Conservation (phyloP, 2,113 vertebrate species). For the Athene noctua region DNA sequence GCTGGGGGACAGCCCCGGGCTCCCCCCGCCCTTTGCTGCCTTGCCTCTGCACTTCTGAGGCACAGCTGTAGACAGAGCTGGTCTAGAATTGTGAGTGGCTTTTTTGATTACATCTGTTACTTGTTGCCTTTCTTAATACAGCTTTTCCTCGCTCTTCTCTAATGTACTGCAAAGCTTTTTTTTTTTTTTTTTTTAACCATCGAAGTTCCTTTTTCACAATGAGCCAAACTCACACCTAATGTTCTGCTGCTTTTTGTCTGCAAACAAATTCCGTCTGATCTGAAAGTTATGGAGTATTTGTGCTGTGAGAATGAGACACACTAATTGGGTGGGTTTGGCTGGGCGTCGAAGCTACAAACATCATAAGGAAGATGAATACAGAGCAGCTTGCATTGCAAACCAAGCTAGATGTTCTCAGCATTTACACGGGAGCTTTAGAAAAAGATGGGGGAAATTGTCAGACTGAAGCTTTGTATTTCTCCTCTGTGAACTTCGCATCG, state of each 20-base stretch:
- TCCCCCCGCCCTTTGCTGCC: not conserved
- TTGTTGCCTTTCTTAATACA: not conserved
- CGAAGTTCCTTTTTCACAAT: not conserved
- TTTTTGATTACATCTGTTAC: not conserved
- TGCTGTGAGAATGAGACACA: not conserved
- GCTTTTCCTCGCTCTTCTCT: not conserved
- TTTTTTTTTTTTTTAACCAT: not conserved
- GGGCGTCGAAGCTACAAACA: not conserved
- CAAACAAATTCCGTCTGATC: not conserved
- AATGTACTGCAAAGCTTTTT: not conserved
- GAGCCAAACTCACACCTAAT: not conserved
- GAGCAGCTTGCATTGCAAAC: not conserved
- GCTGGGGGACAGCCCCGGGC: rapidly evolving
- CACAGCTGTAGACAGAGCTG: not conserved
- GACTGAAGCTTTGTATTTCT: not conserved
- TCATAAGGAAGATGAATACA: not conserved
- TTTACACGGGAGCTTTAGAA: not conserved
- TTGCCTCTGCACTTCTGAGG: not conserved
- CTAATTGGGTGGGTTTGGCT: not conserved
- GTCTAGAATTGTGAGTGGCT: not conserved
- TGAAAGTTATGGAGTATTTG: not conserved
- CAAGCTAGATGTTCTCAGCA: not conserved
- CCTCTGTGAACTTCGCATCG: not conserved
- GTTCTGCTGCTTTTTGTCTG: not conserved
- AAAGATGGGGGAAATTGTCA: not conserved